Evolutionary conservation across 2,888 invertebrate genomes (phyloP).

Genomic region (Drepanosiphum platanoidis): DNA sequence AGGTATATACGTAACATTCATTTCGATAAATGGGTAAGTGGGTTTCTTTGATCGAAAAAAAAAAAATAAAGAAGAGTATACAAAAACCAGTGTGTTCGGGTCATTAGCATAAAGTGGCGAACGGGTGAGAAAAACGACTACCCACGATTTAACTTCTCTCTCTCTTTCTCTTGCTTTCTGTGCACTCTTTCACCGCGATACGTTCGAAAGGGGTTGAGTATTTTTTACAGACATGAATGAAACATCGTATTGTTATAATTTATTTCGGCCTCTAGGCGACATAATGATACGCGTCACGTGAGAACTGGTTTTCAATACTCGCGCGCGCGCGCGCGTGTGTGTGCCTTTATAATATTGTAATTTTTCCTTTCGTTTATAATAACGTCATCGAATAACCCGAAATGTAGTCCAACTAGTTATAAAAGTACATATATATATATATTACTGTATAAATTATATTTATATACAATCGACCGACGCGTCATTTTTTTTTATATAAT

Average conservation of each 20-base stretch:
- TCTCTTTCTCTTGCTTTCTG: not conserved
- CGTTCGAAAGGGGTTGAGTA: slow-evolving; percentile 53
- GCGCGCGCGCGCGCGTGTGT: not conserved
- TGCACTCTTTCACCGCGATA: not conserved
- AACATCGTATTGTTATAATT: slow-evolving; percentile 60
- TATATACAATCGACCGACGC: not conserved
- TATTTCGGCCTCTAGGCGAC: slow-evolving; percentile 44
- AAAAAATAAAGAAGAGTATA: slow-evolving; percentile 45
- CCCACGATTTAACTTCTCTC: slow-evolving; percentile 36
- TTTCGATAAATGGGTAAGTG: slow-evolving; percentile 22
- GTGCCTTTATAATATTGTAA: slow-evolving; percentile 8
- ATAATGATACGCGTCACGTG: slow-evolving; percentile 45
- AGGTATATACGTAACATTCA: not conserved
- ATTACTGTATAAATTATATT: not conserved
- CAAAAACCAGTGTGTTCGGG: slow-evolving; percentile 25
- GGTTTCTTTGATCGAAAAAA: slow-evolving; percentile 16
- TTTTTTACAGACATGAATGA: slow-evolving; percentile 51
- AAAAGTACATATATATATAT: not conserved
- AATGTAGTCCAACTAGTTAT: slow-evolving; percentile 57
- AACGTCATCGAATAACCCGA: slow-evolving; percentile 5
- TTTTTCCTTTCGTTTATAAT: slow-evolving; percentile 22
- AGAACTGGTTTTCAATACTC: slow-evolving; percentile 41
- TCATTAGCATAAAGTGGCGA: slow-evolving; percentile 56
- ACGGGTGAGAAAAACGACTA: slow-evolving; percentile 49
- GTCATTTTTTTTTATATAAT: not conserved